Evolutionary conservation across 2,888 invertebrate genomes (phyloP).

Genomic region (Drosophila neutralis): DNA sequence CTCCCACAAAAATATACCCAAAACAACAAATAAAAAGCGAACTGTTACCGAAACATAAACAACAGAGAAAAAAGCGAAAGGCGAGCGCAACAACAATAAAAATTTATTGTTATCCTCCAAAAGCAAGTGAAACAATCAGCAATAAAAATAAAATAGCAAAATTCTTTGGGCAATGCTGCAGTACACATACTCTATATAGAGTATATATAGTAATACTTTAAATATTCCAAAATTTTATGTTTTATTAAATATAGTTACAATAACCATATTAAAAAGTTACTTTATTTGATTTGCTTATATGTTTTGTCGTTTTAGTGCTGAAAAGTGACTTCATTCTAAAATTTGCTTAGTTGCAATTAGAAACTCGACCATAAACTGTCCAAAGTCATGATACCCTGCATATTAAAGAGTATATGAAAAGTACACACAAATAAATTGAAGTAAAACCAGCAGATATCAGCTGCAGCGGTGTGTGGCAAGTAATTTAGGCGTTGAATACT

Average conservation of each 20-base stretch:
- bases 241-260: background rate
- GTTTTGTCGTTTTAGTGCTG: background rate
- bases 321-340: background rate
- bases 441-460: slow-evolving; percentile 42
- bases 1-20: slow-evolving; percentile 7
- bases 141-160: slow-evolving; percentile 62
- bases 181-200: slow-evolving; percentile 22
- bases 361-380: background rate
- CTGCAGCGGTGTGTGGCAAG: slow-evolving; percentile 33
- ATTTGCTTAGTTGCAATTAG: background rate
- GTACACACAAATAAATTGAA: slow-evolving; percentile 11
- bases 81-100: slow-evolving; percentile 68
- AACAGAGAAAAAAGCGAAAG: slow-evolving; percentile 45
- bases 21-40: slow-evolving; percentile 23
- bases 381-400: background rate
- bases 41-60: slow-evolving; percentile 45
- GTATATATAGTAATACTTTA: background rate
- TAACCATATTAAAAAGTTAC: background rate
- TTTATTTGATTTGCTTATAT: background rate
- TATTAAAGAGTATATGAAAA: slow-evolving; percentile 1
- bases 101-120: slow-evolving; percentile 76
- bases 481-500: slow-evolving; percentile 60
- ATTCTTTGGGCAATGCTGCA: background rate
- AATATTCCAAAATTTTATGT: background rate
- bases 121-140: slow-evolving; percentile 76